Percentiles rank a stretch among this genome's conserved stretches.
Evolutionary conservation across 2,113 vertebrate genomes (phyloP).

Genomic region (Percopsis transmontana): DNA sequence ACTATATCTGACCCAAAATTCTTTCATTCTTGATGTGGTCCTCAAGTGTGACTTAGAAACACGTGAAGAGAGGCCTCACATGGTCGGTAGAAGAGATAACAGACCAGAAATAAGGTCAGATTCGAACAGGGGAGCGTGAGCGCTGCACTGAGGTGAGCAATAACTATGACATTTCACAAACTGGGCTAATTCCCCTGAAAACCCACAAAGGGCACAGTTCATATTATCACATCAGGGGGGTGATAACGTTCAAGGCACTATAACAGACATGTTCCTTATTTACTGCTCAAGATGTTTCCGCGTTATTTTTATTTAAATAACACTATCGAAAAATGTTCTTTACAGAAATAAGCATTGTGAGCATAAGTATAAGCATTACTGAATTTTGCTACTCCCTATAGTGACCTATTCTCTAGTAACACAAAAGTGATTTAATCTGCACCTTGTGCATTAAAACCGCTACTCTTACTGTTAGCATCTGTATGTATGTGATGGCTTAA

Average conservation of each 20-base stretch:
- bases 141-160: conserved; percentile 64
- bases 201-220: conserved; percentile 66
- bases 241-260: conserved; percentile 47
- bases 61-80: conserved; percentile 61
- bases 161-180: conserved; percentile 75
- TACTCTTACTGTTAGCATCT: too few relatives aligned
- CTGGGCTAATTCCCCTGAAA: conserved; percentile 73
- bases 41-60: conserved; percentile 48
- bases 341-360: too few relatives aligned
- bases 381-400: too few relatives aligned
- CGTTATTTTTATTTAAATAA: too few relatives aligned
- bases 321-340: conserved; percentile 5
- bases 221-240: conserved; percentile 63
- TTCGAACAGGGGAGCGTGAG: conserved; percentile 67
- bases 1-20: neutral
- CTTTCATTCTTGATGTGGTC: conserved; percentile 3
- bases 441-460: too few relatives aligned
- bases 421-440: too few relatives aligned
- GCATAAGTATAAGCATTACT: too few relatives aligned
- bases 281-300: neutral
- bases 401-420: too few relatives aligned
- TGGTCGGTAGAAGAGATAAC: conserved; percentile 52
- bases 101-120: conserved; percentile 75
- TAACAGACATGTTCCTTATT: conserved; percentile 18
- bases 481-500: too few relatives aligned